Base-by-base conservation (phyloP, 2,797 vertebrate species). In the Phylloscopus collybita region DNA sequence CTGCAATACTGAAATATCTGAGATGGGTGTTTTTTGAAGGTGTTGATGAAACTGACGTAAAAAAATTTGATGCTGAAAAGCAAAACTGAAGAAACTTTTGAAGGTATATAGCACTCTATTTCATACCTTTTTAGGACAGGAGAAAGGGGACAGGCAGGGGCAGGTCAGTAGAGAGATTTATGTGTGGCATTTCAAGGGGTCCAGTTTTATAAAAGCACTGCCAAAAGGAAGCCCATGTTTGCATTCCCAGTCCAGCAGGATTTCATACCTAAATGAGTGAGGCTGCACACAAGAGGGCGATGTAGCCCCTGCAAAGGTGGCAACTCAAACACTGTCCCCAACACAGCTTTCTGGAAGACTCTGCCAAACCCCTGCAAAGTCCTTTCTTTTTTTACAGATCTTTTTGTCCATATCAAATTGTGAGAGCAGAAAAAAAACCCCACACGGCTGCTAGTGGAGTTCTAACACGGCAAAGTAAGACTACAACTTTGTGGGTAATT, bases 261-360 rank as follows among this genome's bases (percentile, higher is more conserved):
- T 34, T 86, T 82, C 62, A 62, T 19, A 80, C 4, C n/a, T 86
- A 47, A 92, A 86, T 49, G 64, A 76, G 74, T 34, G 67, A 34
- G 56, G 30, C 56, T 83, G 53, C 79, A 97, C 98, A 97, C 97
- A 88, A 98, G 98, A 94, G 97, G 97, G 98, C 93, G 97, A 92
- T 71, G 75, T 82, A 96, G 66, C n/a, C 88, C 71, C 89, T 96
- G 53, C 45, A 92, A 93, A 91, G 57, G 61, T 45, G 1, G 38
- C 5, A 0, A 75, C 32, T 18, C 49, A 92, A 80, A 73, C 6
- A 11, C 38, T 16, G 13, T 38, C 53, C 47, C 26, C 56, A 59
- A 14, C 0, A 1, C 27, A 62, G 62, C 60, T n/a, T 44, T 50
- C 8, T 4, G 2, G 1, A 9, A 13, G 15, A 69, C 7, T 4